Conservation (phyloP, 23 tunicate species). For the Trididemnum clinides region DNA sequence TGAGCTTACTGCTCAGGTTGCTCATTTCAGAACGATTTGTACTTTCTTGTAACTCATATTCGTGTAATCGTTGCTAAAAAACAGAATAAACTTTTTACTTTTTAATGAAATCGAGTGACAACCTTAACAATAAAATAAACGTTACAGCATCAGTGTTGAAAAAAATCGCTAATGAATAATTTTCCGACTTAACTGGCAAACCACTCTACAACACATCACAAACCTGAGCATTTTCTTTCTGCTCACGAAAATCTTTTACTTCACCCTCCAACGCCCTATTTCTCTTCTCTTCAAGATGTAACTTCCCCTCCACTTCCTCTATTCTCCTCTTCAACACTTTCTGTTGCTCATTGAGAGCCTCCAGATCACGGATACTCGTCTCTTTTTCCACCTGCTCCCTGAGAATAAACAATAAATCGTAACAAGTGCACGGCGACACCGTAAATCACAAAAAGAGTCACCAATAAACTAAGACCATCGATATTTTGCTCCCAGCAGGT, state of each 20-base stretch:
- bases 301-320: constrained; percentile 37
- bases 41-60: not conserved
- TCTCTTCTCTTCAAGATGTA: constrained; percentile 22
- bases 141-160: no score
- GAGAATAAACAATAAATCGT: no score
- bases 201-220: not conserved
- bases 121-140: no score
- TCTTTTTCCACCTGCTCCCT: constrained; percentile 66
- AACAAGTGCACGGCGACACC: not conserved
- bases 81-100: not conserved
- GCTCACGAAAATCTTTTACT: constrained; percentile 27
- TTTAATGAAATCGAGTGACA: no score
- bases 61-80: not conserved
- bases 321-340: constrained; percentile 48
- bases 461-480: no score
- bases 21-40: constrained; percentile 35
- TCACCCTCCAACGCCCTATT: constrained; percentile 2
- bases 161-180: not conserved
- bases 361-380: constrained; percentile 43
- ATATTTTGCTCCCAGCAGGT: no score
- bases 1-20: constrained; percentile 46
- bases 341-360: constrained; percentile 61
- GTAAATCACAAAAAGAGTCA: not conserved
- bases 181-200: not conserved
- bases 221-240: constrained; percentile 48